These are phyloP conservation scores for Euphydryas editha DNA, from an alignment of 2,888 invertebrate species.

Conservation along the genomic window DNA sequence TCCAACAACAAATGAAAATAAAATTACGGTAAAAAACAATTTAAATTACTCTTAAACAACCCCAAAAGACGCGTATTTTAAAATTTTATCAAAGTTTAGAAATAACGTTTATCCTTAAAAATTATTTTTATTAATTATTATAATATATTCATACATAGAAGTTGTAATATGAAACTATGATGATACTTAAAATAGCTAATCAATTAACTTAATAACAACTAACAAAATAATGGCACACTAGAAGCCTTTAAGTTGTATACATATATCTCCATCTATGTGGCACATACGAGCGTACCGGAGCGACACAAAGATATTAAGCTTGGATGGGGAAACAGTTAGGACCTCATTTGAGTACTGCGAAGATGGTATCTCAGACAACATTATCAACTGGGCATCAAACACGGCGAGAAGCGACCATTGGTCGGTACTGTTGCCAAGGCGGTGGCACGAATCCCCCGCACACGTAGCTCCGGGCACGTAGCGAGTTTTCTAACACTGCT, in stretches of 20 bases:
- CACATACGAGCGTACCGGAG: conserved; percentile 6
- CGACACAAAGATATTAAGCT: conserved; percentile 9
- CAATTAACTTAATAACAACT: no score
- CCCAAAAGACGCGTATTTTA: no score
- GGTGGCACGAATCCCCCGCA: conserved; percentile 15
- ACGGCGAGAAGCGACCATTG: conserved; percentile 15
- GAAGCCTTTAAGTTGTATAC: not conserved
- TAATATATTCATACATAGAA: no score
- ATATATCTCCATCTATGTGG: not conserved
- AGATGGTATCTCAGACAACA: conserved; percentile 8
- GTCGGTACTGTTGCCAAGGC: conserved; percentile 29
- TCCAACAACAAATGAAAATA: no score
- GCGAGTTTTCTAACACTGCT: conserved; percentile 42
- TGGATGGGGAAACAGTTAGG: conserved; percentile 24
- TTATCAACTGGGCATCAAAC: conserved; percentile 13
- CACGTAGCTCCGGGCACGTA: conserved; percentile 44
- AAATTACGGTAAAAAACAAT: no score
- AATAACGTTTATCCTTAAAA: no score
- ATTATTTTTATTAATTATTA: no score
- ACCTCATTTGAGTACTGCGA: conserved; percentile 28
- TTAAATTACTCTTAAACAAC: no score
- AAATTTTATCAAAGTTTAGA: no score
- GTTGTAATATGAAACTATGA: no score
- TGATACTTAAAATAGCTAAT: no score
- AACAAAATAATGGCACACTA: no score